These are phyloP conservation scores for Homarus gammarus DNA, from an alignment of 2,888 invertebrate genomes.

Conservation along the genomic window DNA sequence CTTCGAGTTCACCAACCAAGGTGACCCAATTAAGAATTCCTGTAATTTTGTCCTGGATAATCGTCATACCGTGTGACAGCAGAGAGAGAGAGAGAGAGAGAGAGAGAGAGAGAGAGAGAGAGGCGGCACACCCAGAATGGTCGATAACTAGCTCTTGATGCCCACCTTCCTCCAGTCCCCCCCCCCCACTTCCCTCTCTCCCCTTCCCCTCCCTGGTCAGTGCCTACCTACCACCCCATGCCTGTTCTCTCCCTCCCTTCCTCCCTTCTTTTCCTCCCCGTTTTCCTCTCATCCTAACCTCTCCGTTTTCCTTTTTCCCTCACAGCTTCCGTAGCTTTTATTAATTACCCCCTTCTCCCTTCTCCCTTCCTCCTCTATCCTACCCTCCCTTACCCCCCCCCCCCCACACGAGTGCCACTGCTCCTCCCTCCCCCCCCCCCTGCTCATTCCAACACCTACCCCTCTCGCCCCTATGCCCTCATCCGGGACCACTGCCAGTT, in stretches of 20 bases:
- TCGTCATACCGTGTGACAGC: no score
- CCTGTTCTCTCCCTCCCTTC: not conserved
- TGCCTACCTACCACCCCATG: not conserved
- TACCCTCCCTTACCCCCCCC: not conserved
- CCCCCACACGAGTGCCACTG: not conserved
- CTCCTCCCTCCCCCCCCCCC: not conserved
- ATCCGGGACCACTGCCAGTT: conserved; percentile 11
- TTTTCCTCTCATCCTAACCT: not conserved
- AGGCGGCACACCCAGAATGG: not conserved
- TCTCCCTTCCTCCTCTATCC: no score
- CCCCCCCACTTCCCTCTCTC: not conserved
- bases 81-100: no score
- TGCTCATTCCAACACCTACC: not conserved
- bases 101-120: no score
- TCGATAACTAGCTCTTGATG: not conserved
- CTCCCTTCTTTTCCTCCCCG: not conserved
- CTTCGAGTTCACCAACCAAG: no score
- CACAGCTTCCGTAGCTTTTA: not conserved
- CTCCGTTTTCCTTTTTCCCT: not conserved
- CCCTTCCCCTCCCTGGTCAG: no score
- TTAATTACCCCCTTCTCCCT: not conserved
- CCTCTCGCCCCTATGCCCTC: conserved; percentile 31
- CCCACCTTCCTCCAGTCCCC: not conserved
- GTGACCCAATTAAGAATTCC: no score
- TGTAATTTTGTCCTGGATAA: no score